These are phyloP conservation scores for Corythoichthys haematopterus DNA, from an alignment of 2,113 vertebrate species.

Conservation along the genomic window DNA sequence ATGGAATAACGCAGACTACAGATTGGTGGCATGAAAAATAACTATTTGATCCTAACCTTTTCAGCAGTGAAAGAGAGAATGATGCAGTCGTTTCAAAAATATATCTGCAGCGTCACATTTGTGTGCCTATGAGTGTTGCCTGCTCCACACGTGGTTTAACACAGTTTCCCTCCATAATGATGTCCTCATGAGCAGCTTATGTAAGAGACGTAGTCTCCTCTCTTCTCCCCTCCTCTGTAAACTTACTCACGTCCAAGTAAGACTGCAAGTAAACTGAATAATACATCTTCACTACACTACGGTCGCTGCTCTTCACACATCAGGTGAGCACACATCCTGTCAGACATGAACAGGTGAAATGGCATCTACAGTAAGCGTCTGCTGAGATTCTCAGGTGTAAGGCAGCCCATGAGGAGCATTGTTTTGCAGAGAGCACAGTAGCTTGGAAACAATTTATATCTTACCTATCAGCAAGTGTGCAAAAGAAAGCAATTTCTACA, in stretches of 20 bases:
- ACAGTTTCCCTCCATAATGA: conserved; percentile 42
- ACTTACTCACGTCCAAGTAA: conserved; percentile 73
- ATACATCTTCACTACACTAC: conserved; percentile 64
- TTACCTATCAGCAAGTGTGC: conserved; percentile 59
- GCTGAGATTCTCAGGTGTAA: conserved; percentile 6
- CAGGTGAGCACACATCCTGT: background rate
- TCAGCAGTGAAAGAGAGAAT: background rate
- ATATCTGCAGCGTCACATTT: background rate
- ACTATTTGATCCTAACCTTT: no score
- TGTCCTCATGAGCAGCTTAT: conserved; percentile 53
- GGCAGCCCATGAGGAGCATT: background rate
- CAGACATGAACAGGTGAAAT: conserved; percentile 37
- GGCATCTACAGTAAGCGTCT: background rate
- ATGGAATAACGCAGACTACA: no score
- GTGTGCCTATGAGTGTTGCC: background rate
- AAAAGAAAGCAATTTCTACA: conserved; percentile 59
- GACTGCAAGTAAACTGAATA: conserved; percentile 74
- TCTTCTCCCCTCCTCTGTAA: conserved; percentile 63
- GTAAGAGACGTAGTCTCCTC: conserved; percentile 55
- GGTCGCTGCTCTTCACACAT: background rate
- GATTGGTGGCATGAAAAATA: no score
- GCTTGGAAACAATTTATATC: conserved; percentile 34
- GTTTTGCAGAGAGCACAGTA: conserved; percentile 31
- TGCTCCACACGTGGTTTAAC: conserved; percentile 23
- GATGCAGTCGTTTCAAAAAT: background rate